Evolutionary conservation across 2,888 invertebrate genomes (phyloP), one percentile per base, ranked within the genome.

Genomic region (Keiferia lycopersicella): DNA sequence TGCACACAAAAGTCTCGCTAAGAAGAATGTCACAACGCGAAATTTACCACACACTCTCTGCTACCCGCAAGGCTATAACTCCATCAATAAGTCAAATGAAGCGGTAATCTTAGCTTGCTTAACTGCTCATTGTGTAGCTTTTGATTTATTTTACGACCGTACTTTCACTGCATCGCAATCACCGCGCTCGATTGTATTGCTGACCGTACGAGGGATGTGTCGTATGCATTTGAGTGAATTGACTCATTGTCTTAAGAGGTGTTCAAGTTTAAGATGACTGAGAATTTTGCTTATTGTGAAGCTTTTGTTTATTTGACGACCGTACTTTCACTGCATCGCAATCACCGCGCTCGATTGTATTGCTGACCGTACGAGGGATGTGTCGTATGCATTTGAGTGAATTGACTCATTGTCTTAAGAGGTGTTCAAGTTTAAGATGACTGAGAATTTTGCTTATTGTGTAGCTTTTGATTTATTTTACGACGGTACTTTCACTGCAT

Each of bases 131-230:
- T 86, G 85, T 87, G 80, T 77, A 76, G 71, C 73, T 69, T 77
- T 77, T 87, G 87, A 87, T 87, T 87, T 87, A 87, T 86, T 82
- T 82, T 80, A 82, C 81, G 83, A 80, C 73, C 71, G 74, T 76
- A 85, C 87, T 87, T 86, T 86, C 87, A 82, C 84, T 82, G 78
- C 73, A 72, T 68, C 64, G 73, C 72, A 71, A 73, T 73, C 71
- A 70, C 63, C 61, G 68, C 59, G 69, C 64, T 56, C 63, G 64
- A 69, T 69, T 73, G 73, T 75, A 68, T 71, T 76, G 73, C 76
- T 72, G 72, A 70, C 75, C 67, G 69, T 69, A 66, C 64, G 38
- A 56, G 39, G 12, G 18, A 53, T 48, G 61, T 53, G 45, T 4
- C 8, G 12, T 16, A 11, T 20, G n/a, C 1, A 30, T 7, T 56